Base-by-base conservation (phyloP, 2,113 vertebrate genomes). In the Paralichthys olivaceus region DNA sequence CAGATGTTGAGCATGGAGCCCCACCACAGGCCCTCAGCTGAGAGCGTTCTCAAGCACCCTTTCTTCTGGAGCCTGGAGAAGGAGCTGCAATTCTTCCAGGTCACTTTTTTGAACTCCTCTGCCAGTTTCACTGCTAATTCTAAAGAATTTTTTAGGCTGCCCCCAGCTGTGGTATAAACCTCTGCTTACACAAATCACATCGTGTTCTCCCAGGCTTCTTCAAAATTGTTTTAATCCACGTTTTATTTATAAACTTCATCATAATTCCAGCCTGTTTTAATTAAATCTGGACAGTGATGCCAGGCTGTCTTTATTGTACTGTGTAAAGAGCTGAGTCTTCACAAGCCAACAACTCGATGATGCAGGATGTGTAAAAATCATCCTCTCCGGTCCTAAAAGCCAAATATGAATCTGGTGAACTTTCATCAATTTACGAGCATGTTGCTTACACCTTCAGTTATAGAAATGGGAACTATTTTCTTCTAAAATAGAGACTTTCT, bases 41-140 rank as follows among this genome's bases (percentile, higher is more conserved):
- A 96, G 77, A 94, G 95, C 1, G 95, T 99, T 75, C 95, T 99
- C 7, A 97, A 97, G 47, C 97, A 99, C 53, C 96, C 98, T 0
- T 99, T 99, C 92, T 99, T 99, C 87, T 99, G 98, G 98, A 95
- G 94, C 78, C 92, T 98, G 64, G 97, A 99, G 69, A 99, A 97
- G 80, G 96, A 99, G 93, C 95, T 99, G 45, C 98, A 98, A 79
- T 99, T 99, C 88, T 99, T 99, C 73, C 98, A 99, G 97, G 98
- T 37, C 14, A 23, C 3, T n/a, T 26, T 37, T 60, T 60, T 40
- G 3, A 40, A 40, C 5, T 23, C 2, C 14, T 7, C 12, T 58
- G 2, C 28, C 29, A 70, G 2, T 56, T 28, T 51, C 40, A 58
- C 66, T 65, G 3, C 32, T 34, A 45, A 7, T 2, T 69, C 9